A percentile compares a stretch with the other conserved stretches of the same genome.
Evolutionary conservation across 2,113 vertebrate species (phyloP).

Genomic region (Eidolon helvum): DNA sequence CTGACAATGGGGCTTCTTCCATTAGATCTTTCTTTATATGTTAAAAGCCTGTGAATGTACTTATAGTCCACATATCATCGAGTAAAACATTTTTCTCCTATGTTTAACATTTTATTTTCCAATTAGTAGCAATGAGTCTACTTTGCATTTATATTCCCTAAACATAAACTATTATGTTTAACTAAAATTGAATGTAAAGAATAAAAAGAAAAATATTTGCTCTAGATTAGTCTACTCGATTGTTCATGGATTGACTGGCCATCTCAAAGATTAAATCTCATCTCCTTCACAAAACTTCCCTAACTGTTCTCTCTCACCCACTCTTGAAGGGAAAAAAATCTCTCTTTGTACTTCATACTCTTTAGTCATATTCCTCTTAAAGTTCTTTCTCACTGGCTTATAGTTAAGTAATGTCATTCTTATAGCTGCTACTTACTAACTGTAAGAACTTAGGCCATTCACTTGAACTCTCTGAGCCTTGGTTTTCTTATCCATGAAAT

Average conservation of each 20-base stretch:
- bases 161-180: background rate
- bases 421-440: background rate
- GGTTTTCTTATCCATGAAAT: background rate
- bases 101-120: background rate
- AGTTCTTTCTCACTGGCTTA: conserved; percentile 17
- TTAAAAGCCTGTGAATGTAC: background rate
- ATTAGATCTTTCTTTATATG: background rate
- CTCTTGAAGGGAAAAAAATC: background rate
- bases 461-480: background rate
- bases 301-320: background rate
- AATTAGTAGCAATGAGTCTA: background rate
- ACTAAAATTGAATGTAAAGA: background rate
- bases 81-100: conserved; percentile 27
- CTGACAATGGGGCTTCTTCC: background rate
- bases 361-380: background rate
- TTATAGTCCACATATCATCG: background rate
- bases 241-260: background rate
- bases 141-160: background rate
- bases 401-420: background rate
- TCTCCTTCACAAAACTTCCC: background rate
- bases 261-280: background rate
- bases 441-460: background rate
- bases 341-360: background rate
- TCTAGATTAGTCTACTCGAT: background rate
- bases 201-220: background rate